A percentile compares a stretch with the other conserved stretches of the same genome.
Conservation (phyloP, 2,888 invertebrate species). For the Drosophila falleni region DNA sequence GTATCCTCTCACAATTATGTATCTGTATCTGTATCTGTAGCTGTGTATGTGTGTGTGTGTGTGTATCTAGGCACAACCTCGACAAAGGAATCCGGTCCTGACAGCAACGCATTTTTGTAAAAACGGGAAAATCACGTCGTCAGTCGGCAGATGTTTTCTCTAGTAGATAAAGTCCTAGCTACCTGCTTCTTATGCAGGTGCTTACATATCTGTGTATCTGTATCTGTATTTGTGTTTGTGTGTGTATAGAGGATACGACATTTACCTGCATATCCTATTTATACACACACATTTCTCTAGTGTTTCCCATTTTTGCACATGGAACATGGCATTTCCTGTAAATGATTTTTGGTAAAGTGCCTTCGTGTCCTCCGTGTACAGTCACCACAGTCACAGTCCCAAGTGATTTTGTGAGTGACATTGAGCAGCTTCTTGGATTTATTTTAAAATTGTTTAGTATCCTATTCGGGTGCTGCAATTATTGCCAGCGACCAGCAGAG, state of each 20-base stretch:
- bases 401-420: conserved; percentile 30
- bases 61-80: conserved; percentile 62
- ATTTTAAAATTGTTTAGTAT: conserved; percentile 43
- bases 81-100: conserved; percentile 66
- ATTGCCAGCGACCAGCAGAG: conserved; percentile 7
- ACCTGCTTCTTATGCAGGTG: conserved; percentile 72
- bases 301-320: conserved; percentile 55
- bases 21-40: background rate
- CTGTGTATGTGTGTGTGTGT: conserved; percentile 12
- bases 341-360: conserved; percentile 32
- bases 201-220: conserved; percentile 18
- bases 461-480: conserved; percentile 18
- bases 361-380: conserved; percentile 43
- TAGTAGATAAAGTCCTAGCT: conserved; percentile 61
- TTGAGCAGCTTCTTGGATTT: conserved; percentile 45
- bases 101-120: conserved; percentile 52
- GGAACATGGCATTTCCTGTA: conserved; percentile 67
- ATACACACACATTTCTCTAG: conserved; percentile 53
- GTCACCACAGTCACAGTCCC: conserved; percentile 39
- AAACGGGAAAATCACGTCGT: conserved; percentile 71
- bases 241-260: conserved; percentile 35
- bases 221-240: conserved; percentile 15
- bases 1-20: conserved; percentile 34
- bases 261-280: conserved; percentile 74
- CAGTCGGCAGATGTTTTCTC: conserved; percentile 71